Percentiles rank a stretch among this genome's conserved stretches.
phyloP scores from a whole-genome alignment of 2,113 vertebrate species.

The Pardalotus punctatus region DNA sequence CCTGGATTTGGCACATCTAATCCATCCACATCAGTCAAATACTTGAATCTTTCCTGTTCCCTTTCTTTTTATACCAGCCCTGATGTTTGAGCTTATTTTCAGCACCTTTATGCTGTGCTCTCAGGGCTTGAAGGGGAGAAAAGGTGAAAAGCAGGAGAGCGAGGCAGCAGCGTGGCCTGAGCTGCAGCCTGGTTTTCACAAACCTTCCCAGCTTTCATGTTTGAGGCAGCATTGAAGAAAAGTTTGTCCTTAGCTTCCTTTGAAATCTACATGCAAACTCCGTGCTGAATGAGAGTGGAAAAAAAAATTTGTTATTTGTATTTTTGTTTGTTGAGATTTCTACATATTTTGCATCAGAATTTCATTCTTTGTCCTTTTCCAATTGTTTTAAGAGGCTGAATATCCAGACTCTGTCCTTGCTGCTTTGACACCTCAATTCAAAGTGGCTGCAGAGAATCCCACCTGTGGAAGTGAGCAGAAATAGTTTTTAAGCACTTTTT shows the following conservation, averaged over 20 bases:
- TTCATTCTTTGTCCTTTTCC: neutral
- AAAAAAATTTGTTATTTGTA: neutral
- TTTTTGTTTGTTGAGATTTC: neutral
- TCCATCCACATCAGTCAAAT: conserved; percentile 35
- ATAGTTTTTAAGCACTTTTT: neutral
- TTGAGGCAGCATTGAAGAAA: neutral
- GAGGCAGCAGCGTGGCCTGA: neutral
- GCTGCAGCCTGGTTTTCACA: neutral
- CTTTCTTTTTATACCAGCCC: neutral
- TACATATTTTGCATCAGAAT: neutral
- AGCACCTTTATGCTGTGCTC: neutral
- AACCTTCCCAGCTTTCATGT: neutral
- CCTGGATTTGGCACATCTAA: conserved; percentile 5
- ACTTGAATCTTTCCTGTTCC: conserved; percentile 9
- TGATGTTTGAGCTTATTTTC: neutral
- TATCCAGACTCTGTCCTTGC: neutral
- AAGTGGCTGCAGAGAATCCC: neutral
- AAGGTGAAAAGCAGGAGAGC: neutral
- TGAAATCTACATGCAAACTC: neutral
- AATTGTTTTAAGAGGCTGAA: neutral
- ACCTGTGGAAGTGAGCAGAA: neutral
- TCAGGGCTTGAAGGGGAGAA: neutral
- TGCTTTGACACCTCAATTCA: neutral
- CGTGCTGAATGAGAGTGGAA: neutral
- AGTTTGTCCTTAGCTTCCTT: neutral